Percentiles rank a stretch among this genome's conserved stretches.
Conservation (phyloP, 2,888 invertebrate species). For the Nesidiocoris tenuis region DNA sequence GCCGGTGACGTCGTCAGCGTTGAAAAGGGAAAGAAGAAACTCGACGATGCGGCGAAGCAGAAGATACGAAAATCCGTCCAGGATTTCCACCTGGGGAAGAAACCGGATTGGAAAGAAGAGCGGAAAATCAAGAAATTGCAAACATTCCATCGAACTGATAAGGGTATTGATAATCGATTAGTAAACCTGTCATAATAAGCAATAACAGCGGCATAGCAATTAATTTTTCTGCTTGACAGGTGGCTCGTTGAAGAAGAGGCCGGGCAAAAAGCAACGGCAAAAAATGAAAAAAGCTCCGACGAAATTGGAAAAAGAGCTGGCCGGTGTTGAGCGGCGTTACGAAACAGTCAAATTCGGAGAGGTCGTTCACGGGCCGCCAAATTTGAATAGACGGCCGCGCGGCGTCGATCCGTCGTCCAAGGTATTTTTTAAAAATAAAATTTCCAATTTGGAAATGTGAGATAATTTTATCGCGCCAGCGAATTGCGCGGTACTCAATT, state of each 20-base stretch:
- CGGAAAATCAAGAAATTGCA: neutral
- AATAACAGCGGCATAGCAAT: no score
- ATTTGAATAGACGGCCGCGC: conserved; percentile 58
- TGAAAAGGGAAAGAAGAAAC: conserved; percentile 28
- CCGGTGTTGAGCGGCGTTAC: conserved; percentile 58
- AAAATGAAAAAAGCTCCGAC: conserved; percentile 53
- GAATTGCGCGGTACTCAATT: no score
- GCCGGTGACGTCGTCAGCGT: conserved; percentile 56
- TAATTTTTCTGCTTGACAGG: no score
- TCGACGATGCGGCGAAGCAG: neutral
- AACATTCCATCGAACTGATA: neutral
- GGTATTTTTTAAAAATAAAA: no score
- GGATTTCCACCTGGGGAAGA: conserved; percentile 15
- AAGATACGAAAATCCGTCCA: conserved; percentile 49
- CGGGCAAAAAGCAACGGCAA: conserved; percentile 50
- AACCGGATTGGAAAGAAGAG: conserved; percentile 21
- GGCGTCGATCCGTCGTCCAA: conserved; percentile 22
- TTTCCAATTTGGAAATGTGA: no score
- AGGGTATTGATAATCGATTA: no score
- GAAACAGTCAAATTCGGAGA: conserved; percentile 76
- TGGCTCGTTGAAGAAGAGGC: conserved; percentile 35
- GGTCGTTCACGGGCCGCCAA: conserved; percentile 70
- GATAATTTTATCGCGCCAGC: no score
- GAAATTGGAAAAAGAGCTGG: conserved; percentile 53
- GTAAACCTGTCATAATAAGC: no score